These are phyloP conservation scores for Taeniopygia guttata DNA, from an alignment of 2,797 vertebrate genomes.

Conservation along the genomic window DNA sequence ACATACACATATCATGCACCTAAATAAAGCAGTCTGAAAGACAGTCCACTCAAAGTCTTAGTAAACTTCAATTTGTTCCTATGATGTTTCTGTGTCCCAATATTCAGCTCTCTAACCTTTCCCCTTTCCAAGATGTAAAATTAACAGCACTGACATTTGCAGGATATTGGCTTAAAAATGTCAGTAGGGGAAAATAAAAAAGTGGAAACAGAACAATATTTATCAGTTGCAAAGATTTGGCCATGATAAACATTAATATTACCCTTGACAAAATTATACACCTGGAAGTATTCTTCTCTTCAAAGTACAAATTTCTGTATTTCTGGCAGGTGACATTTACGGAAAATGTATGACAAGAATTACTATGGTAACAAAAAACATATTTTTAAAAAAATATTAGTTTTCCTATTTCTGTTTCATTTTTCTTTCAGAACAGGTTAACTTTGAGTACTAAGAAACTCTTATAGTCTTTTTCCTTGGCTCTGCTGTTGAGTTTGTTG, in stretches of 20 bases:
- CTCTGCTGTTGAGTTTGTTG: background rate
- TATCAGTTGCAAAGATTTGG: constrained; percentile 2
- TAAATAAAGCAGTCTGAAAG: background rate
- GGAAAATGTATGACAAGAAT: background rate
- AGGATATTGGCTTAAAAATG: constrained; percentile 30
- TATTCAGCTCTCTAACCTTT: background rate
- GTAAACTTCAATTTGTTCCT: background rate
- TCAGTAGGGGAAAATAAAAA: background rate
- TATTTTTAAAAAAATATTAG: background rate
- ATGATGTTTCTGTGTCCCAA: background rate
- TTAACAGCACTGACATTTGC: constrained; percentile 48
- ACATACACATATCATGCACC: fast-evolving
- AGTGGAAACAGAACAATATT: background rate
- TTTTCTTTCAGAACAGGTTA: background rate
- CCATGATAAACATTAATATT: constrained; percentile 11
- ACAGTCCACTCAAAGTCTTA: background rate
- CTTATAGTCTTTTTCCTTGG: background rate
- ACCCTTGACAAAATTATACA: constrained; percentile 38
- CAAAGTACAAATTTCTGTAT: background rate
- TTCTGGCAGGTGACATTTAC: constrained; percentile 30
- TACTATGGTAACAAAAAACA: constrained; percentile 5
- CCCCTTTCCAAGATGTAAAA: constrained; percentile 27
- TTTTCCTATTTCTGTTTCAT: background rate
- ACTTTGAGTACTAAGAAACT: background rate
- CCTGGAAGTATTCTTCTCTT: constrained; percentile 9